Conservation (phyloP, 2,888 invertebrate species). For the Oxycera nigricornis region DNA sequence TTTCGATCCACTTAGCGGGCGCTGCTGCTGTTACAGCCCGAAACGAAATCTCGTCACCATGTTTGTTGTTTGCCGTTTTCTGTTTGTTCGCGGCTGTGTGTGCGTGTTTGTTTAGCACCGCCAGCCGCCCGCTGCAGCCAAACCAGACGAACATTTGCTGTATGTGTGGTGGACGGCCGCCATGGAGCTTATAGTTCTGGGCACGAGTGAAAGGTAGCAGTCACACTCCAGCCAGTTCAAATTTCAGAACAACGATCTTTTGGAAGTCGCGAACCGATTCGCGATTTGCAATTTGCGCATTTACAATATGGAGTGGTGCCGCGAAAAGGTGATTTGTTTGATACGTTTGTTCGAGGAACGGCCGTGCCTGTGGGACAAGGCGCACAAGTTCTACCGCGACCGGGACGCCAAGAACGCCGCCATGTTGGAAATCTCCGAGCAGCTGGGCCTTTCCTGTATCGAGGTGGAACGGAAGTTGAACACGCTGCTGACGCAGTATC, state of each 20-base stretch:
- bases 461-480: slow-evolving; percentile 61
- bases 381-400: slow-evolving; percentile 60
- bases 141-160: slow-evolving; percentile 6
- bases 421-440: slow-evolving; percentile 60
- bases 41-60: slow-evolving; percentile 33
- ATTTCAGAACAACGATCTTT: not conserved
- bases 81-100: slow-evolving; percentile 22
- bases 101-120: slow-evolving; percentile 32
- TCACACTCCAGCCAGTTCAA: not conserved
- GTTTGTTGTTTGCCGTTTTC: slow-evolving; percentile 35
- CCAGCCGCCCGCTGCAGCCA: not conserved
- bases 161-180: not conserved
- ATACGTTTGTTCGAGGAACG: slow-evolving; percentile 34
- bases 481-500: slow-evolving; percentile 58
- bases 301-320: slow-evolving; percentile 35
- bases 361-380: slow-evolving; percentile 60
- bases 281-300: too few relatives aligned
- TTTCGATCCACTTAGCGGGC: not conserved
- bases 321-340: slow-evolving; percentile 38
- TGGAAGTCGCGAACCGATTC: not conserved
- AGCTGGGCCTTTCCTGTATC: slow-evolving; percentile 60
- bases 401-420: slow-evolving; percentile 59
- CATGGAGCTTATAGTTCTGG: not conserved
- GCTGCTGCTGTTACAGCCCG: slow-evolving; percentile 23
- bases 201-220: not conserved